A percentile compares a stretch with the other conserved stretches of the same genome.
These are phyloP conservation scores for Chiroxiphia lanceolata DNA, from an alignment of 2,797 vertebrate species.

Conservation along the genomic window DNA sequence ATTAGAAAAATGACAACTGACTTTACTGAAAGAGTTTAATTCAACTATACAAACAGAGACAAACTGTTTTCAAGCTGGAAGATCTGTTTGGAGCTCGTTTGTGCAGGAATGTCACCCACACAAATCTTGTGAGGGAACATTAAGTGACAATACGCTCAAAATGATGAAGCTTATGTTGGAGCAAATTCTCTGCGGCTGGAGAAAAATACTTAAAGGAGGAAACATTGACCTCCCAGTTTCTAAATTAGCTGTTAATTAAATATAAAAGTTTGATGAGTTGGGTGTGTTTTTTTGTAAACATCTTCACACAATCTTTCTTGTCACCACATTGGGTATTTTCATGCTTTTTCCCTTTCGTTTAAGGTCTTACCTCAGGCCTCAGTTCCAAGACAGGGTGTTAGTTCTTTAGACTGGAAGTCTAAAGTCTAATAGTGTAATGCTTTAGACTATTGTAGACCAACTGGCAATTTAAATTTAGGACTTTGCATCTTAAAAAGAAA, in stretches of 20 bases:
- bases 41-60: not conserved
- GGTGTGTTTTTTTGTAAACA: not conserved
- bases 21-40: not conserved
- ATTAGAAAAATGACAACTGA: slow-evolving; percentile 19
- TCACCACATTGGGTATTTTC: not conserved
- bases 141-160: slow-evolving; percentile 47
- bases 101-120: slow-evolving; percentile 58
- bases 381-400: not conserved
- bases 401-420: not conserved
- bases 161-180: slow-evolving; percentile 30
- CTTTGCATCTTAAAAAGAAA: not conserved
- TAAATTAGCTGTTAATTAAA: slow-evolving; percentile 41
- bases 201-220: not conserved
- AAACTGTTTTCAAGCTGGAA: slow-evolving; percentile 40
- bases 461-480: not conserved
- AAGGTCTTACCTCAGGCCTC: not conserved
- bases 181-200: not conserved
- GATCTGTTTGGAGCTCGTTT: slow-evolving; percentile 41
- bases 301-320: not conserved
- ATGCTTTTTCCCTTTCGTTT: not conserved
- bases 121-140: slow-evolving; percentile 49
- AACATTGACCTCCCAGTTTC: slow-evolving; percentile 18
- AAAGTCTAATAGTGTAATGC: not conserved
- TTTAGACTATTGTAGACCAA: not conserved
- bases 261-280: not conserved